Base-by-base conservation (phyloP, 2,888 invertebrate genomes). In the Callosobruchus maculatus region DNA sequence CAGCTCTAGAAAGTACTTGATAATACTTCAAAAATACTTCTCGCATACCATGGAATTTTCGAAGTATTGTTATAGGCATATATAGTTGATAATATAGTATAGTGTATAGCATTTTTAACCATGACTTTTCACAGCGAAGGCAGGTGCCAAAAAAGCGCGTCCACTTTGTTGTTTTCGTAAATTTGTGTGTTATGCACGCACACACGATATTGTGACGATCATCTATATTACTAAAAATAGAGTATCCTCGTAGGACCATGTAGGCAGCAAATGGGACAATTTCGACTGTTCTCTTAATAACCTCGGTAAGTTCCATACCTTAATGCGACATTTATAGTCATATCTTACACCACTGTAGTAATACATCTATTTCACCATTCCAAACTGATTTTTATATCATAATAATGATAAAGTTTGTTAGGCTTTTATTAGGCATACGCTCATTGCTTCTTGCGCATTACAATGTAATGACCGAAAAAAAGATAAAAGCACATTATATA, bases 251-350 rank as follows among this genome's bases (percentile, higher is more conserved):
- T 86, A 87, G 87, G 87, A 85, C 79, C 85, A 84, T 81, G 83
- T 84, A 88, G 85, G 89, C 88, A 91, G 92, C 90, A 95, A 95
- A 89, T 97, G 97, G 97, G 97, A 97, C 90, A 91, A 89, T 88
- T 90, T 94, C 89, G 96, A 96, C 89, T 92, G 92, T 87, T 93
- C 93, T 77, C 91, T 90, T 82, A 92, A 92, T 82, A 93, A 93
- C 90, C 89, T 96, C 88, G 96, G 97, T 97, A 91, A 92, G 94
- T 92, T 88, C 76, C 49, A 49, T 49, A 49, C 9, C 49, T 49
- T 49, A 72, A 49, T 49, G 49, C 49, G 49, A 49, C 18, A 3
- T 13, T n/a, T n/a, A n/a, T 26, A 26, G 26, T 7, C 2, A 26
- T 26, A 26, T 26, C 26, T 26, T n/a, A n/a, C n/a, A n/a, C n/a